phyloP scores from a whole-genome alignment of 92 coral and sea anemone genomes.

The Epizoanthus fatuus region DNA sequence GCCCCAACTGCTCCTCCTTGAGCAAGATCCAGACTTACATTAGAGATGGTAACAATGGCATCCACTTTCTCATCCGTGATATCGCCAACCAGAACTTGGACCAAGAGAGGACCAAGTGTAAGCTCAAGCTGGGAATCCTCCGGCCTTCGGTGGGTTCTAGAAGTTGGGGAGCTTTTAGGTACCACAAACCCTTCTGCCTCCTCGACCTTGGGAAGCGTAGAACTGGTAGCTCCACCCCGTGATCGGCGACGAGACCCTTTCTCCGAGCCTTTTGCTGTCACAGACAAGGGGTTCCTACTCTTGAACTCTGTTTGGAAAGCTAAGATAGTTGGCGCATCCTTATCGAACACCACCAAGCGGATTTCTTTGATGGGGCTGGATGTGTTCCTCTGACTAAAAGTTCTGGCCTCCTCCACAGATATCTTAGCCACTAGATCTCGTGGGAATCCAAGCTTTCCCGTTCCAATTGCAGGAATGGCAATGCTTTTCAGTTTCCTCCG shows the following conservation, averaged over 20 bases:
- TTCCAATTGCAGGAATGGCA: slow-evolving; percentile 89
- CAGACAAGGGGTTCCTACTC: slow-evolving; percentile 11
- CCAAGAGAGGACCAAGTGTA: slow-evolving; percentile 39
- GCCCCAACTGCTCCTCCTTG: slow-evolving; percentile 53
- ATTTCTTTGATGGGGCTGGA: slow-evolving; percentile 57
- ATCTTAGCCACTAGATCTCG: slow-evolving; percentile 64
- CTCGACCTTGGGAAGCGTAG: neutral
- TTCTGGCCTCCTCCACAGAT: slow-evolving; percentile 70
- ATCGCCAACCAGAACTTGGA: slow-evolving; percentile 73
- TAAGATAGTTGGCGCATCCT: slow-evolving; percentile 58
- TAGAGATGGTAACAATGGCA: slow-evolving; percentile 72
- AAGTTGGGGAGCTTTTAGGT: neutral
- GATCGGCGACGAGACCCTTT: neutral
- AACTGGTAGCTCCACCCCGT: neutral
- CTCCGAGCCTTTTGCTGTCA: no score
- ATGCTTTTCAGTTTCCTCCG: slow-evolving; percentile 58
- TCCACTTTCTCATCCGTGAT: slow-evolving; percentile 78
- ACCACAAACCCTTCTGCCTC: no score
- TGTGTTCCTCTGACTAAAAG: slow-evolving; percentile 64
- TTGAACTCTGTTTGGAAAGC: slow-evolving; percentile 59
- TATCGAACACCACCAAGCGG: slow-evolving; percentile 71
- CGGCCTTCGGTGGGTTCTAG: neutral
- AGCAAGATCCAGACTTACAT: slow-evolving; percentile 41
- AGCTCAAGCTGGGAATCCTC: neutral
- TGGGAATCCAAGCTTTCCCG: slow-evolving; percentile 80